Evolutionary conservation across 2,888 invertebrate species (phyloP), one percentile per base, ranked within the genome.

Genomic region (Arrhopalites spinosus): DNA sequence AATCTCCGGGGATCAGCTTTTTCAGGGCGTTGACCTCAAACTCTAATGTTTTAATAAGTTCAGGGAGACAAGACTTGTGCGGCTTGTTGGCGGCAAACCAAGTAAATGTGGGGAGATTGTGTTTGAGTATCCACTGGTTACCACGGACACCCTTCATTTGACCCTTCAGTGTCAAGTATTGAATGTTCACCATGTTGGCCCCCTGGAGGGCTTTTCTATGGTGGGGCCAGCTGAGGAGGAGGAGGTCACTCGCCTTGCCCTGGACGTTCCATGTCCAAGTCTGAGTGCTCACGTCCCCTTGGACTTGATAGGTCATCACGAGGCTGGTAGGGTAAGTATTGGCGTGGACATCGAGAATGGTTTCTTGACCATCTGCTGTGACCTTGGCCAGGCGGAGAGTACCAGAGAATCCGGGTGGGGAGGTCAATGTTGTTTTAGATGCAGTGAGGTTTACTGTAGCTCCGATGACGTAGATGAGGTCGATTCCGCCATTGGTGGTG

Each of bases 1-100:
- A 81, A 64, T 81, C 79, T n/a, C 79, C 78, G 15, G 81, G 81
- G 25, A 77, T 36, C 76, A 74, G 67, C 7, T 74, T 75, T 43
- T 76, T 68, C 15, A 79, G 59, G 13, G 30, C 68, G 0, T 75
- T 69, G 1, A 79, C 78, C 56, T 81, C 81, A 13, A 72, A 68
- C 59, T 81, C 77, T 2, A 81, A 53, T n/a, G 79, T 81, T 64
- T 78, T 77, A 2, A 13, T 61, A 20, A 81, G 50, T 72, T 81
- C 78, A 5, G 66, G 25, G 1, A 75, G 17, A 66, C 81, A 81
- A 7, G 78, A 78, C 1, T 75, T 15, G 1, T 81, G 81, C 7
- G 77, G 75, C 17, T 64, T 30, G 20, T 66, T 78, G 23, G 64
- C 68, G 11, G 78, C 74, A 29, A 79, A 78, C 78, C 78, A 81